phyloP scores from a whole-genome alignment of 2,113 vertebrate species.

The Rhinopomastus cyanomelas region DNA sequence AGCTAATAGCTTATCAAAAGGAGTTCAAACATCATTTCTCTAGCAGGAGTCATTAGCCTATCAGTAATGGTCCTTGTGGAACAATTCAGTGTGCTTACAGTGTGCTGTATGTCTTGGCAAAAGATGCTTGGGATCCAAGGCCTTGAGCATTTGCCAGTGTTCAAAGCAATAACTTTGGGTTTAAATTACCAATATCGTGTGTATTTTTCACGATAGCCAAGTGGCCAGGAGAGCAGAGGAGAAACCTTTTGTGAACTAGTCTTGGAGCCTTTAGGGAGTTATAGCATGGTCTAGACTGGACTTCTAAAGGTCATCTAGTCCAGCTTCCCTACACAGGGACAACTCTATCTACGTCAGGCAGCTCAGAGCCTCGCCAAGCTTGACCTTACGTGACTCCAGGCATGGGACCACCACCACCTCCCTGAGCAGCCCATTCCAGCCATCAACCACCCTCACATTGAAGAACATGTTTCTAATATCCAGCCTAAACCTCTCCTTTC shows the following conservation, averaged over 20 bases:
- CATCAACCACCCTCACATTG: too few species aligned
- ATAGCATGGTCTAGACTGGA: too few species aligned
- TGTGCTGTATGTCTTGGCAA: constrained; percentile 26
- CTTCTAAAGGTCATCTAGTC: too few species aligned
- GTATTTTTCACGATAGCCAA: background rate
- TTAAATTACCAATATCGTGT: background rate
- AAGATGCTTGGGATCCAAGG: constrained; percentile 3
- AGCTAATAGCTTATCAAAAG: background rate
- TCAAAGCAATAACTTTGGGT: background rate
- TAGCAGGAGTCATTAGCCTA: background rate
- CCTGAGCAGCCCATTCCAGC: too few species aligned
- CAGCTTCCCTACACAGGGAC: too few species aligned
- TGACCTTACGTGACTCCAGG: too few species aligned
- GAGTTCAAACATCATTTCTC: background rate
- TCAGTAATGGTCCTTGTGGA: constrained; percentile 18
- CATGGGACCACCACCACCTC: too few species aligned
- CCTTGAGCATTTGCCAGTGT: constrained; percentile 38
- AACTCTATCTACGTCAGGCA: too few species aligned
- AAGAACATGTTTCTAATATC: too few species aligned
- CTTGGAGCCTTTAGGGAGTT: background rate
- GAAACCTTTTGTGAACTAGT: background rate
- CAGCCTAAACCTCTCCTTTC: too few species aligned
- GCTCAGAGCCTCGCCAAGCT: too few species aligned
- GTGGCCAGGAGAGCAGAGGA: background rate
- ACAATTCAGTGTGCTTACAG: background rate